Evolutionary conservation across 2,113 vertebrate genomes (phyloP), one percentile per base, ranked within the genome.

Genomic region (Empidonax alnorum): DNA sequence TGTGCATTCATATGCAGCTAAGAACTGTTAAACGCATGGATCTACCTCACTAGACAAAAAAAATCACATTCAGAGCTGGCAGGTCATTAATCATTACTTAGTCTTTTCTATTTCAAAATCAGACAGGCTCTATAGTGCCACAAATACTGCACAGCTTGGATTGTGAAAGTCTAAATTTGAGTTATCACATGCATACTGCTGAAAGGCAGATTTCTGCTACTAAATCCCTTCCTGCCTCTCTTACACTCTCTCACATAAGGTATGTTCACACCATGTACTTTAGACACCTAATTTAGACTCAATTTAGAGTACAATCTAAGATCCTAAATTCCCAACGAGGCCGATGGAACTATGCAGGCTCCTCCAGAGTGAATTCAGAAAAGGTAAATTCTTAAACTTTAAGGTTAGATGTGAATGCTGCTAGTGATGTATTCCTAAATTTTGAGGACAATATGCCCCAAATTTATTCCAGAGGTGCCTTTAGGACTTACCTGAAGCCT

Each of bases 381-480:
- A 79, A 82, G 27, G 53, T 31, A 82, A 94, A 94, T 83, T 90
- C 68, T 65, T 87, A 47, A 35, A 76, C 85, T 87, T 83, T 94
- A 92, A 94, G 76, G 14, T 25, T 79, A 42, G 0, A 69, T 58
- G 18, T 46, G 62, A 90, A 58, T 66, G 22, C 31, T 12, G 0
- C 28, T 30, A 37, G 33, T 46, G 76, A 20, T 85, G 49, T 85
- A 83, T 90, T 73, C 41, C 41, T 79, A 55, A 68, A 91, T 83
- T 96, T 85, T 55, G 89, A 94, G 61, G 81, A 61, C 68, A 75
- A 30, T 7, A 39, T 83, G 62, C 15, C 42, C 16, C 53, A 66
- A 17, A 50, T 89, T 84, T 91, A 69, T 89, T 89, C 79, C 46
- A 82, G 68, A 88, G 14, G 11, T 87, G 37, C 58, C 46, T 87